Percentiles rank a stretch among this genome's conserved stretches.
Evolutionary conservation across 2,113 vertebrate genomes (phyloP).

Genomic region (Micronisus gabar): DNA sequence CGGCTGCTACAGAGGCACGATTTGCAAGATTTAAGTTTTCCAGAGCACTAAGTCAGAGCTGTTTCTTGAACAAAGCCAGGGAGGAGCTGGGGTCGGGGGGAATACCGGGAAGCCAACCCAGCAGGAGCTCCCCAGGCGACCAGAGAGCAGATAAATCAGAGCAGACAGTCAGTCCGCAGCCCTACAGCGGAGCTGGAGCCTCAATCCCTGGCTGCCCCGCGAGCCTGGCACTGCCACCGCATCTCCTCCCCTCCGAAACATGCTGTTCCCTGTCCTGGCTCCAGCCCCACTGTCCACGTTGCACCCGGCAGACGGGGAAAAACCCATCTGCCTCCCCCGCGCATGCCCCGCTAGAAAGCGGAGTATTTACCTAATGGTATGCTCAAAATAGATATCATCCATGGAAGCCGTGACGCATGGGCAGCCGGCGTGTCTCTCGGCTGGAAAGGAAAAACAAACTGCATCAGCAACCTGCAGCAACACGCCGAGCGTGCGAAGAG

Average conservation of each 20-base stretch:
- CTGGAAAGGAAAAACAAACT: constrained; percentile 66
- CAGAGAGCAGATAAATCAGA: constrained; percentile 7
- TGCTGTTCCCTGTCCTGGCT: not conserved
- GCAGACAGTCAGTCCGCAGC: not conserved
- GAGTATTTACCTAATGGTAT: constrained; percentile 87
- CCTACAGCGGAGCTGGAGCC: not conserved
- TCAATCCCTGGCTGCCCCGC: not conserved
- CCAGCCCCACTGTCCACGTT: not conserved
- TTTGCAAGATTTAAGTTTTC: not conserved
- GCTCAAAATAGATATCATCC: constrained; percentile 95
- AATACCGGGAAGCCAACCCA: not conserved
- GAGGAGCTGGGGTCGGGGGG: not conserved
- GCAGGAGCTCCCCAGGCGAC: not conserved
- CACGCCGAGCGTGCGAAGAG: not conserved
- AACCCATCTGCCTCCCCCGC: not conserved
- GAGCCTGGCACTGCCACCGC: not conserved
- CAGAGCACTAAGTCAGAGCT: not conserved
- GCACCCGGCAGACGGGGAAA: not conserved
- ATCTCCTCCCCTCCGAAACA: not conserved
- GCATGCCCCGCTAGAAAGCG: rapidly evolving
- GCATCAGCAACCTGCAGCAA: not conserved
- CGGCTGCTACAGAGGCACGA: rapidly evolving
- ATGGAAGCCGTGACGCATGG: constrained; percentile 93
- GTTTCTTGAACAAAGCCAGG: constrained; percentile 25
- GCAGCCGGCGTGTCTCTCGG: constrained; percentile 89